Conservation (phyloP, 2,888 invertebrate genomes). For the Calliphora vomitoria region DNA sequence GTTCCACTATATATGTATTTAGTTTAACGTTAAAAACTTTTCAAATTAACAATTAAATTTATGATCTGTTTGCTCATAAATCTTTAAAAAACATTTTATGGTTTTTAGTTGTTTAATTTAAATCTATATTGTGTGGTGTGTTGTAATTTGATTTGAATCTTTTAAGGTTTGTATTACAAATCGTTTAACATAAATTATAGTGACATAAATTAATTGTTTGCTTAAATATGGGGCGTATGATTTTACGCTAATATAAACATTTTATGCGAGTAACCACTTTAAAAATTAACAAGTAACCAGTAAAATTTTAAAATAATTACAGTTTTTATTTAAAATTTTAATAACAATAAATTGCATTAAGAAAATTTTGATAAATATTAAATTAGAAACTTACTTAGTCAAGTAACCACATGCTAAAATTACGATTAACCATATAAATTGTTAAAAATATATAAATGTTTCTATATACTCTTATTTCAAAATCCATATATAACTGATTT, state of each 20-base stretch:
- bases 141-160: conserved; percentile 32
- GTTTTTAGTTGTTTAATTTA: conserved; percentile 10
- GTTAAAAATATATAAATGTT: too few species aligned
- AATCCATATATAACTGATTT: too few species aligned
- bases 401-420: too few species aligned
- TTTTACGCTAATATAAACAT: background rate
- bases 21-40: conserved; percentile 12
- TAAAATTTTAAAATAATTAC: too few species aligned
- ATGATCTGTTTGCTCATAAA: conserved; percentile 53
- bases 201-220: conserved; percentile 9
- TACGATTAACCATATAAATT: too few species aligned
- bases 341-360: too few species aligned
- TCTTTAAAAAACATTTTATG: conserved; percentile 37
- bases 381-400: too few species aligned
- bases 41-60: conserved; percentile 39
- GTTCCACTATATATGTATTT: background rate
- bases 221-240: background rate
- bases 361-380: too few species aligned
- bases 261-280: too few species aligned
- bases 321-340: too few species aligned
- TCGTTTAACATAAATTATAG: conserved; percentile 22
- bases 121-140: background rate
- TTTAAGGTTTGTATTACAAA: conserved; percentile 25
- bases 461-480: too few species aligned
- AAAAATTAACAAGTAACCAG: too few species aligned